Conservation (phyloP, 2,113 vertebrate species). For the Ellobius talpinus region DNA sequence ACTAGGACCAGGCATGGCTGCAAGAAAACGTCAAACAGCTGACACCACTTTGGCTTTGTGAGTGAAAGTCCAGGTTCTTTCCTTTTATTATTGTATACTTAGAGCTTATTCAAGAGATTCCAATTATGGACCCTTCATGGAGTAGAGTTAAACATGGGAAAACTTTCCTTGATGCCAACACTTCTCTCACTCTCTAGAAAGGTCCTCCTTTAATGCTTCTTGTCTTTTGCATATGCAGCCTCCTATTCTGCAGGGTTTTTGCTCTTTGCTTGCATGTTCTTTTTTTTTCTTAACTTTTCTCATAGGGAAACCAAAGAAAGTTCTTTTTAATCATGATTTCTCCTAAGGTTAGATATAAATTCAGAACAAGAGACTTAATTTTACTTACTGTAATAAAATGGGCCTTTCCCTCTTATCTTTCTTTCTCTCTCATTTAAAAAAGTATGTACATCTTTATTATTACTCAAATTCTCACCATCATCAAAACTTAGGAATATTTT, state of each 20-base stretch:
- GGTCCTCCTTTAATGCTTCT: neutral
- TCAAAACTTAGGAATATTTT: neutral
- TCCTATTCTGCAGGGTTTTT: neutral
- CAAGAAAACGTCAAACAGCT: neutral
- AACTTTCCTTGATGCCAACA: neutral
- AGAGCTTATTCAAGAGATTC: neutral
- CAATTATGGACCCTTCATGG: neutral
- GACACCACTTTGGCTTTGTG: neutral
- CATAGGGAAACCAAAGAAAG: neutral
- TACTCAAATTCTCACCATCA: neutral
- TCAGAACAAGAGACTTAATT: slow-evolving; percentile 41
- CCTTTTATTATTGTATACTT: neutral
- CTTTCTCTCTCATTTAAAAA: neutral
- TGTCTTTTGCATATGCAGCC: neutral
- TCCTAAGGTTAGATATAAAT: neutral
- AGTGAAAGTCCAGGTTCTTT: neutral
- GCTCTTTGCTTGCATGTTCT: neutral
- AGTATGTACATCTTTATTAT: neutral
- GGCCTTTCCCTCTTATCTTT: neutral
- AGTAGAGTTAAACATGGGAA: neutral
- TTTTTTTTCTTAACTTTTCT: neutral
- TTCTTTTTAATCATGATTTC: neutral
- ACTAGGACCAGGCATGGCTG: neutral
- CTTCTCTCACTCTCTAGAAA: neutral
- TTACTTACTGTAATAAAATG: neutral